A percentile compares a stretch with the other conserved stretches of the same genome.
Evolutionary conservation across 2,113 vertebrate genomes (phyloP).

Genomic region (Gnathonemus longibarbis): DNA sequence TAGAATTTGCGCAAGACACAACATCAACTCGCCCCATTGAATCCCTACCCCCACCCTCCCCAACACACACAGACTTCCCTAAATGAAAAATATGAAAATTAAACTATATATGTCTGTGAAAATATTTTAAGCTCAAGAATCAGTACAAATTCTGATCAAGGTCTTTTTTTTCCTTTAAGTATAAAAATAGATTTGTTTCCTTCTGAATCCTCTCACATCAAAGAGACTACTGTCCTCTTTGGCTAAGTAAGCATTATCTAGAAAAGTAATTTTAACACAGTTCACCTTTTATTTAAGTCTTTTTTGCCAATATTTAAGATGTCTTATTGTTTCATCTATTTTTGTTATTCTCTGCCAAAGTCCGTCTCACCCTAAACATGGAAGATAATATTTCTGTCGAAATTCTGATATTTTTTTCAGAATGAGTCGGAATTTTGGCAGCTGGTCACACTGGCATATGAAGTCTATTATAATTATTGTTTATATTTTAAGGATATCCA

Average conservation of each 20-base stretch:
- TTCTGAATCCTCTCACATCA: conserved; percentile 68
- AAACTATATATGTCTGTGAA: conserved; percentile 69
- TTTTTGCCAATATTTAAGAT: background rate
- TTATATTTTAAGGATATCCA: background rate
- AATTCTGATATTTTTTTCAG: conserved; percentile 10
- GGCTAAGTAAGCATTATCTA: conserved; percentile 73
- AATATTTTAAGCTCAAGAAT: conserved; percentile 73
- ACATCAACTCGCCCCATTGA: conserved; percentile 52
- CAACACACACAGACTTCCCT: conserved; percentile 38
- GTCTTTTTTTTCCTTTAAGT: conserved; percentile 69
- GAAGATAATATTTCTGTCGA: conserved; percentile 15
- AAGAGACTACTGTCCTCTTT: conserved; percentile 72
- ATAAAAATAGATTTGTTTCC: conserved; percentile 84
- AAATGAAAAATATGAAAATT: conserved; percentile 65
- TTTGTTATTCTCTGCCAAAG: conserved; percentile 4
- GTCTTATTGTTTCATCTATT: background rate
- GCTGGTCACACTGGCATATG: background rate
- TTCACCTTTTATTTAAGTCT: conserved; percentile 42
- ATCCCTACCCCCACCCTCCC: conserved; percentile 55
- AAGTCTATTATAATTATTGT: conserved; percentile 4
- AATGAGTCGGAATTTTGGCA: conserved; percentile 2
- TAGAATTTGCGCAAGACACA: conserved; percentile 49
- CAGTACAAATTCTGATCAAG: conserved; percentile 81
- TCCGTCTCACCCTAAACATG: conserved; percentile 9
- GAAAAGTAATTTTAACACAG: conserved; percentile 58